These are phyloP conservation scores for Amphipoea lucens DNA, from an alignment of 2,888 invertebrate genomes.

Conservation along the genomic window DNA sequence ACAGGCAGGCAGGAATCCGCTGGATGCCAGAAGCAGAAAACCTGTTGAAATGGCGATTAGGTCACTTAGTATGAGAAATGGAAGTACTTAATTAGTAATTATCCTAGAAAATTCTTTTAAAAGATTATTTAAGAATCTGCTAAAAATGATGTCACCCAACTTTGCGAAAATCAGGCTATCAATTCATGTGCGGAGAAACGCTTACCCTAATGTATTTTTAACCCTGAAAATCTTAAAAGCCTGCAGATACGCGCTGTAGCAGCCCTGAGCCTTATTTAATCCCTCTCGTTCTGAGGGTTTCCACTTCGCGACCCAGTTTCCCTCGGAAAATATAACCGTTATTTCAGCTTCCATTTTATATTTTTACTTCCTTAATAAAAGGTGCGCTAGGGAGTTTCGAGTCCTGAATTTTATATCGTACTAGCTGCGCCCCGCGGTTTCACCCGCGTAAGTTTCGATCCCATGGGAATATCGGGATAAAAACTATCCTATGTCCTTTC, in stretches of 20 bases:
- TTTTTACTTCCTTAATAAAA: constrained; percentile 62
- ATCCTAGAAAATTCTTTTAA: neutral
- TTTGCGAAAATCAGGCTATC: constrained; percentile 6
- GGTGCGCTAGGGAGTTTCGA: constrained; percentile 29
- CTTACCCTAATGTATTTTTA: constrained; percentile 53
- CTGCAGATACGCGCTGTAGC: constrained; percentile 36
- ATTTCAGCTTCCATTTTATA: constrained; percentile 63
- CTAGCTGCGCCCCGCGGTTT: too few species aligned
- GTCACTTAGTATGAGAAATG: neutral
- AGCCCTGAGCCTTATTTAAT: constrained; percentile 65
- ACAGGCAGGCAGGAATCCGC: neutral
- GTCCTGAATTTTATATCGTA: constrained; percentile 35
- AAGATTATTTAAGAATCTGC: neutral
- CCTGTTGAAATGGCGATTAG: neutral
- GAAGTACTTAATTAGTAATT: neutral
- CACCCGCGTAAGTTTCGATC: too few species aligned
- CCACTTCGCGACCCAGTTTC: constrained; percentile 72
- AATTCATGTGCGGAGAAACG: constrained; percentile 22
- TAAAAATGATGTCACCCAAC: neutral
- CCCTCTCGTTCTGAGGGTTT: constrained; percentile 59
- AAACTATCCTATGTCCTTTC: too few species aligned
- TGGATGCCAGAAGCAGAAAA: neutral
- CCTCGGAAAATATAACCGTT: constrained; percentile 70
- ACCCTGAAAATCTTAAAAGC: constrained; percentile 46
- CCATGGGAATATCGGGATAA: too few species aligned